These are phyloP conservation scores for Coenobita brevimanus DNA, from an alignment of 1,140 invertebrate genomes.

Conservation along the genomic window DNA sequence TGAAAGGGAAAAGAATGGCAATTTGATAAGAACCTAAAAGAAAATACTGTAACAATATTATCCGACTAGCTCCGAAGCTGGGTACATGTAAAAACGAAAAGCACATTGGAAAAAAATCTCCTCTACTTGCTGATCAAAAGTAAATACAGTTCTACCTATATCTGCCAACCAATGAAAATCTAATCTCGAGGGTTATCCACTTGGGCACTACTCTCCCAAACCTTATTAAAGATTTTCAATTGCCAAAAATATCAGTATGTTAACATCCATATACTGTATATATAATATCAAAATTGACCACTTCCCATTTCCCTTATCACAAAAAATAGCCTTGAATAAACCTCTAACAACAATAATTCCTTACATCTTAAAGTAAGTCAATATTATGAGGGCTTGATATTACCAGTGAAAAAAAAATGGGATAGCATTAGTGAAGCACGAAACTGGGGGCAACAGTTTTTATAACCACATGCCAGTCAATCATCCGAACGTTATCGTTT, in stretches of 20 bases:
- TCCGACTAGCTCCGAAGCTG: not conserved
- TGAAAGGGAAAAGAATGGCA: constrained; percentile 25
- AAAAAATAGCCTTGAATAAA: constrained; percentile 36
- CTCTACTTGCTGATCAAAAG: too few relatives aligned
- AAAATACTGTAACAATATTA: not conserved
- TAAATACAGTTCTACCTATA: too few relatives aligned
- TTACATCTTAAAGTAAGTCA: not conserved
- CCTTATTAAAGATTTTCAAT: too few relatives aligned
- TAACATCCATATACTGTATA: constrained; percentile 14
- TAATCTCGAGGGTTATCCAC: too few relatives aligned
- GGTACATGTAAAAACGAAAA: not conserved
- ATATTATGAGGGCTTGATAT: not conserved
- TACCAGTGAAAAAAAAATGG: not conserved
- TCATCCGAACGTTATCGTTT: too few relatives aligned
- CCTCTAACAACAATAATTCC: constrained; percentile 35
- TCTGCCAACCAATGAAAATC: too few relatives aligned
- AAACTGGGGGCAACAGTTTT: too few relatives aligned
- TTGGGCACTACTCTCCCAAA: too few relatives aligned
- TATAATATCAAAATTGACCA: constrained; percentile 38
- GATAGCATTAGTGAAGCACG: too few relatives aligned
- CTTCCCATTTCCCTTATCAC: constrained; percentile 19
- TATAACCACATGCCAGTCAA: too few relatives aligned
- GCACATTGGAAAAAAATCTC: not conserved
- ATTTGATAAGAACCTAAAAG: not conserved
- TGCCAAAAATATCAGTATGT: too few relatives aligned